Evolutionary conservation across 2,888 invertebrate genomes (phyloP).

Genomic region (Nematopogon swammerdamellus): DNA sequence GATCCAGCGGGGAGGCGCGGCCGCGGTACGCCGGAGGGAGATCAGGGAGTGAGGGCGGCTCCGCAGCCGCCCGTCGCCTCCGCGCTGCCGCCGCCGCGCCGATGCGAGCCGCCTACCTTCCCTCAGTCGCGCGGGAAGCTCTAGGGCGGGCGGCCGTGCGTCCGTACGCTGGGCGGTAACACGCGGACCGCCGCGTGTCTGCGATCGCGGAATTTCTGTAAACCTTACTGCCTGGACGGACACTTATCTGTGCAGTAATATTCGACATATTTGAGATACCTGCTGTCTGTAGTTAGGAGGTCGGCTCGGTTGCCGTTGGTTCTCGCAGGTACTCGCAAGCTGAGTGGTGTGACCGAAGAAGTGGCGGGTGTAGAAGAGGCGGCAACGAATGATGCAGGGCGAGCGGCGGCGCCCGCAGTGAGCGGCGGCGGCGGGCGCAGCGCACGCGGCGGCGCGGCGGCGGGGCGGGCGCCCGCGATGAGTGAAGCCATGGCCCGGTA

Average conservation of each 20-base stretch:
- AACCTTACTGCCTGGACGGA: too few species aligned
- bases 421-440: constrained; percentile 29
- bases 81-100: not conserved
- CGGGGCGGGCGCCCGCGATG: constrained; percentile 31
- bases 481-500: constrained; percentile 22
- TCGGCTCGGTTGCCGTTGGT: too few species aligned
- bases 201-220: not conserved
- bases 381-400: too few species aligned
- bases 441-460: constrained; percentile 24
- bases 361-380: too few species aligned
- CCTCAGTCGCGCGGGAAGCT: not conserved
- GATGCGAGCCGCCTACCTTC: not conserved
- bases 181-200: constrained; percentile 1
- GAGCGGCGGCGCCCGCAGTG: too few species aligned
- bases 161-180: not conserved
- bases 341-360: too few species aligned
- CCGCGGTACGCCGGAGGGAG: not conserved
- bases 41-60: not conserved
- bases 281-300: too few species aligned
- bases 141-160: constrained; percentile 1
- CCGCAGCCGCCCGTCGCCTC: not conserved
- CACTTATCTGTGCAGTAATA: too few species aligned
- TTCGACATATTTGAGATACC: too few species aligned
- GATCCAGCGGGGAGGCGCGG: too few species aligned
- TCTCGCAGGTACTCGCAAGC: too few species aligned